phyloP scores from a whole-genome alignment of 2,888 invertebrate species.

The Atrina japonica region DNA sequence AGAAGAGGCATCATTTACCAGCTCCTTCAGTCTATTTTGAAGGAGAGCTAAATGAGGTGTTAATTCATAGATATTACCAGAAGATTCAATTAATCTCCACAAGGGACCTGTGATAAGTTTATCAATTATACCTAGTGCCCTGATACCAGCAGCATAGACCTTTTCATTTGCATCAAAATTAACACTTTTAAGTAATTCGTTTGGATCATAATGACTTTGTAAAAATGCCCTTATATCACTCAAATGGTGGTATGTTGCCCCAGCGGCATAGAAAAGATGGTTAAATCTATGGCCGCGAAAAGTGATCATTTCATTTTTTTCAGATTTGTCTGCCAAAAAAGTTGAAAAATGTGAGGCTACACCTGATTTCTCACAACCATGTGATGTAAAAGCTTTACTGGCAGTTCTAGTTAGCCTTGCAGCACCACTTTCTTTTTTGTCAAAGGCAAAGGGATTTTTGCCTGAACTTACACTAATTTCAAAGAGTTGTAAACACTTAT shows the following conservation, averaged over 20 bases:
- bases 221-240: constrained; percentile 35
- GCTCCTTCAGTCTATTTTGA: constrained; percentile 23
- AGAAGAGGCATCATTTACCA: constrained; percentile 9
- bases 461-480: constrained; percentile 23
- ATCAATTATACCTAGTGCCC: constrained; percentile 35
- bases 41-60: constrained; percentile 22
- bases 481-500: constrained; percentile 31
- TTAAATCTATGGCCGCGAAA: constrained; percentile 31
- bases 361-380: constrained; percentile 29
- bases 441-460: neutral
- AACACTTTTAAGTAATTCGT: constrained; percentile 26
- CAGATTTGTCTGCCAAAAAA: constrained; percentile 12
- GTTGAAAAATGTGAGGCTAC: constrained; percentile 14
- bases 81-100: constrained; percentile 38
- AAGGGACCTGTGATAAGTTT: constrained; percentile 27
- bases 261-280: constrained; percentile 18
- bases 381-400: constrained; percentile 2
- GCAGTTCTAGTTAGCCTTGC: neutral
- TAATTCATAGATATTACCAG: constrained; percentile 37
- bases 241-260: constrained; percentile 35
- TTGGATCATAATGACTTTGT: constrained; percentile 17
- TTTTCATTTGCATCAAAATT: constrained; percentile 33
- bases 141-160: constrained; percentile 38
- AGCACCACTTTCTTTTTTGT: neutral
- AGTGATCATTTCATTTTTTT: constrained; percentile 16